These are phyloP conservation scores for Calephelis virginiensis DNA, from an alignment of 1,140 invertebrate genomes.

Conservation along the genomic window DNA sequence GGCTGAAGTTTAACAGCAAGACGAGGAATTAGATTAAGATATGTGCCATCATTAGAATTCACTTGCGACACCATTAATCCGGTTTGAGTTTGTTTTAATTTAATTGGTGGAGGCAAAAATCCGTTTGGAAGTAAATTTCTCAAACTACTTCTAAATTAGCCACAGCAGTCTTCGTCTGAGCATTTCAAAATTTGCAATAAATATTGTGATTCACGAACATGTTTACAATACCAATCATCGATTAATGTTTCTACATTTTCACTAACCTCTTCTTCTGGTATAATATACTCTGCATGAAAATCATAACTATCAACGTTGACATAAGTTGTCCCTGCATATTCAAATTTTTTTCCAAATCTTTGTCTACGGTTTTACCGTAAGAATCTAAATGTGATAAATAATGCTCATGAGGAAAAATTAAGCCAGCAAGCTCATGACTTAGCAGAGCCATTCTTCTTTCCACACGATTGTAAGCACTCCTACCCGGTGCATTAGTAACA, in stretches of 20 bases:
- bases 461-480: conserved; percentile 16
- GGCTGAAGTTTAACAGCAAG: conserved; percentile 1
- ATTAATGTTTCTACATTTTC: conserved; percentile 8
- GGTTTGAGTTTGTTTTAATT: conserved; percentile 1
- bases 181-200: conserved; percentile 16
- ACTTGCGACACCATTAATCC: conserved; percentile 3
- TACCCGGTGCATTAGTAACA: conserved; percentile 18
- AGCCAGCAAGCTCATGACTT: conserved; percentile 15
- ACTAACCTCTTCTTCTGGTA: not conserved
- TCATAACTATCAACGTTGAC: conserved; percentile 12
- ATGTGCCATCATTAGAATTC: not conserved
- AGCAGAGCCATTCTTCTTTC: conserved; percentile 20
- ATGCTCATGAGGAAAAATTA: conserved; percentile 21
- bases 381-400: conserved; percentile 2
- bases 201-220: conserved; percentile 18
- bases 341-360: conserved; percentile 15
- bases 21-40: conserved; percentile 1
- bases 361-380: conserved; percentile 3
- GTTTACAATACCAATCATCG: conserved; percentile 6
- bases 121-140: conserved; percentile 1
- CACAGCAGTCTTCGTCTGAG: conserved; percentile 4
- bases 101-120: conserved; percentile 8
- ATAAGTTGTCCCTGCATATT: conserved; percentile 6
- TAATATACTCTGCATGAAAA: not conserved
- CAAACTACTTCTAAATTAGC: not conserved